Conservation (phyloP, 2,113 vertebrate genomes). For the Chloropsis hardwickii region DNA sequence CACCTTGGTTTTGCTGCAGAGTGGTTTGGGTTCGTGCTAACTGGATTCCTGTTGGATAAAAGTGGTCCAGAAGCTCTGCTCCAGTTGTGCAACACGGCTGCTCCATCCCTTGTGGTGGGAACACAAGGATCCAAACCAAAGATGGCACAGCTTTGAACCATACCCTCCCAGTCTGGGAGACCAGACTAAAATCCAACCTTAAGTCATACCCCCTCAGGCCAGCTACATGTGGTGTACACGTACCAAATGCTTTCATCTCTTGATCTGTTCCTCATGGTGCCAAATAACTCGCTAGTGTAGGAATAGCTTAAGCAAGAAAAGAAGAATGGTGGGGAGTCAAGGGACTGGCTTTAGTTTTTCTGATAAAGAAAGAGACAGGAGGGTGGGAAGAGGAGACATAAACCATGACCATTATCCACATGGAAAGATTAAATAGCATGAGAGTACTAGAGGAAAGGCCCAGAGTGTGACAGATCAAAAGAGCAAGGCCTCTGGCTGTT, state of each 20-base stretch:
- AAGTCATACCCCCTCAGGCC: not conserved
- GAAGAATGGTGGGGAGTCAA: not conserved
- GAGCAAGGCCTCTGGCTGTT: slow-evolving; percentile 59
- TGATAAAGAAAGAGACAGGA: not conserved
- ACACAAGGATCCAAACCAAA: not conserved
- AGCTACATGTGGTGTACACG: not conserved
- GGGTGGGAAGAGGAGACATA: not conserved
- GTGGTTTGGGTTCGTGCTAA: not conserved
- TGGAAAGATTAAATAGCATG: not conserved
- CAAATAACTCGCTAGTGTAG: not conserved
- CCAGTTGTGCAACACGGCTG: not conserved
- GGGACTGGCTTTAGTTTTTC: not conserved
- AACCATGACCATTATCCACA: not conserved
- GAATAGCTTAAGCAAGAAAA: not conserved
- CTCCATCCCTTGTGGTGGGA: not conserved
- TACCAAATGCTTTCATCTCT: not conserved
- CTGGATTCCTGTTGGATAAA: not conserved
- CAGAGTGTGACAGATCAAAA: slow-evolving; percentile 53
- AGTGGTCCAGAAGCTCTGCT: not conserved
- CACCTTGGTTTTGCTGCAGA: not conserved
- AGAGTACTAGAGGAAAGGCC: not conserved
- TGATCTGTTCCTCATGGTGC: not conserved
- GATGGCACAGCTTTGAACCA: not conserved
- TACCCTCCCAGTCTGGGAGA: not conserved
- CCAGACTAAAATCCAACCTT: not conserved